phyloP scores from a whole-genome alignment of 2,113 vertebrate species.

The Dunckerocampus dactyliophorus region DNA sequence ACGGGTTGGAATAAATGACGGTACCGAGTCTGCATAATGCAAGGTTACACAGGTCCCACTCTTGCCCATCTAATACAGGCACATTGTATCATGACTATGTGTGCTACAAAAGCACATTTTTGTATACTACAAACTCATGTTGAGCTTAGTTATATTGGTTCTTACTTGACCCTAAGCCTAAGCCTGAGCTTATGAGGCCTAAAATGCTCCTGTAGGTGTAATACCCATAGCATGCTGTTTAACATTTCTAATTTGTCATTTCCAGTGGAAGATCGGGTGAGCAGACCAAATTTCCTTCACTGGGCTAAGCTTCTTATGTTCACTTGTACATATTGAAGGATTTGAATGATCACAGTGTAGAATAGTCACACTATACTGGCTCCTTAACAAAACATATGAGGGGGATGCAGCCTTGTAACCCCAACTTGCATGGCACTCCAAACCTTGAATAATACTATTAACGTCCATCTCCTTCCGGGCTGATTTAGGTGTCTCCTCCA shows the following conservation, averaged over 20 bases:
- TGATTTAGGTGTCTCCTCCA: slow-evolving; percentile 59
- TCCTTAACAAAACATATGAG: slow-evolving; percentile 70
- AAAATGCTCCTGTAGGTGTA: slow-evolving; percentile 70
- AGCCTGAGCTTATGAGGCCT: slow-evolving; percentile 49
- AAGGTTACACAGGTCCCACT: too few relatives aligned
- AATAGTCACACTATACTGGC: slow-evolving; percentile 61
- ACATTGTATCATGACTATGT: slow-evolving; percentile 7
- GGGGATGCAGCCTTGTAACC: slow-evolving; percentile 44
- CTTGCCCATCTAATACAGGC: slow-evolving; percentile 11
- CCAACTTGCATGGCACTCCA: slow-evolving; percentile 51
- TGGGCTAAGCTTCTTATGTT: slow-evolving; percentile 76
- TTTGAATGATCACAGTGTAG: slow-evolving; percentile 69
- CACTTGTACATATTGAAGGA: slow-evolving; percentile 71
- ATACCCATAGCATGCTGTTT: slow-evolving; percentile 73
- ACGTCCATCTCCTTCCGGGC: slow-evolving; percentile 51
- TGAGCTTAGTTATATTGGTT: slow-evolving; percentile 51
- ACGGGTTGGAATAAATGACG: too few relatives aligned
- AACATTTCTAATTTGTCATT: slow-evolving; percentile 78
- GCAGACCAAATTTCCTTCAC: slow-evolving; percentile 66
- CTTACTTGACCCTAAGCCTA: slow-evolving; percentile 67
- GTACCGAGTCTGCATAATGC: too few relatives aligned
- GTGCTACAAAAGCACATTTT: slow-evolving; percentile 11
- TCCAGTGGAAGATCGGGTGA: slow-evolving; percentile 54
- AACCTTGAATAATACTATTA: slow-evolving; percentile 55
- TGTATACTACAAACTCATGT: slow-evolving; percentile 51